These are phyloP conservation scores for Elanus axillaris DNA, from an alignment of 2,113 vertebrate genomes.

Conservation along the genomic window DNA sequence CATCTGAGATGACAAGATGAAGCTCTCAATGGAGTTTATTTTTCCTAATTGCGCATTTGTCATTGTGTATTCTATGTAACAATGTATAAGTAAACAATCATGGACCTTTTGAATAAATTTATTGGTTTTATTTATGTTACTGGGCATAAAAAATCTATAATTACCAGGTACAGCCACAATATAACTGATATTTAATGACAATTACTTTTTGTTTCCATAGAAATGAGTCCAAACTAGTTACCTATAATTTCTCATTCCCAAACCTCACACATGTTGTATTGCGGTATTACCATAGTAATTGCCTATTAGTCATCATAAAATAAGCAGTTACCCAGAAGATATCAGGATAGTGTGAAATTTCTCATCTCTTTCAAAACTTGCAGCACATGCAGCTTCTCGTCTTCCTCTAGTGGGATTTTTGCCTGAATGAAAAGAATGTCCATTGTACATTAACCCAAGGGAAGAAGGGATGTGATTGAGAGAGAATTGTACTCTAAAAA, in stretches of 20 bases:
- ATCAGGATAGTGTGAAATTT: constrained; percentile 75
- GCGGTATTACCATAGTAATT: constrained; percentile 84
- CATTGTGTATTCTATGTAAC: constrained; percentile 65
- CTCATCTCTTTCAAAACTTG: constrained; percentile 69
- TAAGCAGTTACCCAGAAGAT: constrained; percentile 79
- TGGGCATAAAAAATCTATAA: constrained; percentile 79
- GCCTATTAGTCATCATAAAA: constrained; percentile 85
- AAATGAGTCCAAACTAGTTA: constrained; percentile 80
- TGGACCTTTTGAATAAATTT: constrained; percentile 78
- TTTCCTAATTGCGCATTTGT: constrained; percentile 76
- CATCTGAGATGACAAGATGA: constrained; percentile 55
- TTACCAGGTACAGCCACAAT: constrained; percentile 76
- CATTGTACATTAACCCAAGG: not conserved
- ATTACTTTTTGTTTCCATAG: constrained; percentile 86
- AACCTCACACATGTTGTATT: constrained; percentile 77
- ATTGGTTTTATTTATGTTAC: constrained; percentile 82
- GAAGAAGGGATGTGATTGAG: not conserved
- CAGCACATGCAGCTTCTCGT: not conserved
- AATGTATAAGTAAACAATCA: constrained; percentile 70
- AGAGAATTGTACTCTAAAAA: not conserved
- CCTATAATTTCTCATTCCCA: constrained; percentile 81
- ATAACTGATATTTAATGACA: constrained; percentile 82
- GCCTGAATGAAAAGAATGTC: not conserved
- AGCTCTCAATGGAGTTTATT: constrained; percentile 64
- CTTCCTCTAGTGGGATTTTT: not conserved